Evolutionary conservation across 2,888 invertebrate genomes (phyloP), one percentile per base, ranked within the genome.

Genomic region (Oegoconia quadripuncta): DNA sequence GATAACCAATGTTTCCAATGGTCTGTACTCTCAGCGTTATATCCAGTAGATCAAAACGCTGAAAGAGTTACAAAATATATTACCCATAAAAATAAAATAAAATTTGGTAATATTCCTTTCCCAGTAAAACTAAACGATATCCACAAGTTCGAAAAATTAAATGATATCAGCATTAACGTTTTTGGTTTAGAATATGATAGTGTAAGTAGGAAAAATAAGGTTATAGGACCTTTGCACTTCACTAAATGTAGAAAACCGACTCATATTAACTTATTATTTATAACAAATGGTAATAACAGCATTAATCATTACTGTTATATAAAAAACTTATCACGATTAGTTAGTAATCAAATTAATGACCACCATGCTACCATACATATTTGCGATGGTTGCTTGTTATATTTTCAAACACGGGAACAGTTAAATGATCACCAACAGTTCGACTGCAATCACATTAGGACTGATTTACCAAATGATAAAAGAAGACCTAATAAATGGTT

Each of bases 231-330:
- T 0, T 18, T 55, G 29, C 47, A 52, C 38, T 49, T 52, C 23
- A 52, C 50, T 13, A 54, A 50, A 30, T 34, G 8, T 22, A 36
- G 26, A n/a, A 48, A 42, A 36, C 11, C 11, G 8, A 39, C 8
- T 7, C 56, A 56, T 40, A 34, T 59, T 7, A 54, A 59, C 48
- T 42, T 61, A 37, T 23, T 59, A 8, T 55, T 48, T 12, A 26
- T 54, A 11, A 31, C 35, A 3, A 42, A 46, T 30, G 47, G 42
- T 11, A 42, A 17, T 7, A 37, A 34, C 6, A 27, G 32, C n/a
- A n/a, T n/a, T n/a, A n/a, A n/a, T 12, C 55, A 59, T 38, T 55
- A 53, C 40, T 55, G 52, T 33, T 58, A 42, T 20, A 52, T 59
- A 6, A 53, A 52, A 47, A 52, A 52, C 18, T 30, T 53, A 23